These are phyloP conservation scores for Buteo buteo DNA, from an alignment of 2,113 vertebrate species.

Conservation along the genomic window DNA sequence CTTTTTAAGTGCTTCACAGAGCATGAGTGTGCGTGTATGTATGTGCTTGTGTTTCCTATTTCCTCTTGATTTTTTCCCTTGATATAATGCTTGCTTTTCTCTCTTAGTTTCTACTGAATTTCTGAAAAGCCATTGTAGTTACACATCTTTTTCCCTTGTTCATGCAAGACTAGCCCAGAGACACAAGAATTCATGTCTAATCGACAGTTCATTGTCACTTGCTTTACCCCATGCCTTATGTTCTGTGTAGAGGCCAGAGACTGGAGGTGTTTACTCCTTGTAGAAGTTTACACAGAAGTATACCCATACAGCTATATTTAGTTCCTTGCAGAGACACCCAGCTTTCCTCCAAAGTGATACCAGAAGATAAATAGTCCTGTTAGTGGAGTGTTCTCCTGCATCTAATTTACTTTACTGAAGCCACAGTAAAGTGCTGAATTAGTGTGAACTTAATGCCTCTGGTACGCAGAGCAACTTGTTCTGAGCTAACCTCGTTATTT, in stretches of 20 bases:
- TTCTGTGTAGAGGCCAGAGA: neutral
- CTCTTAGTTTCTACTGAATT: neutral
- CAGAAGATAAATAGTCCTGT: neutral
- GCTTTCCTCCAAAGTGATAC: neutral
- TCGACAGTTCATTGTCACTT: neutral
- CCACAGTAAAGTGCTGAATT: neutral
- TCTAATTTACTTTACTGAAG: neutral
- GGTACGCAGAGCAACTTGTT: neutral
- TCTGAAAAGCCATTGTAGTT: neutral
- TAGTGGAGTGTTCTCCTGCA: neutral
- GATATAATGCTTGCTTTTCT: neutral
- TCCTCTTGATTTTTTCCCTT: neutral
- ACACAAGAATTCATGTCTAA: neutral
- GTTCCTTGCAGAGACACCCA: neutral
- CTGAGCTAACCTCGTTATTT: neutral
- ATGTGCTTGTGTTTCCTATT: neutral
- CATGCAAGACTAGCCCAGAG: neutral
- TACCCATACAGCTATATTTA: neutral
- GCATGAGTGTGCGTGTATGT: too few species aligned
- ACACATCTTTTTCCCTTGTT: neutral
- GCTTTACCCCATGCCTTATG: neutral
- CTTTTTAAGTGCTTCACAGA: neutral
- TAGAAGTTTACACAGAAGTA: neutral
- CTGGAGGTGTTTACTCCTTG: neutral
- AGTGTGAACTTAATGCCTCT: neutral